Conservation (phyloP, 2,888 invertebrate species). For the Beris chalybata region DNA sequence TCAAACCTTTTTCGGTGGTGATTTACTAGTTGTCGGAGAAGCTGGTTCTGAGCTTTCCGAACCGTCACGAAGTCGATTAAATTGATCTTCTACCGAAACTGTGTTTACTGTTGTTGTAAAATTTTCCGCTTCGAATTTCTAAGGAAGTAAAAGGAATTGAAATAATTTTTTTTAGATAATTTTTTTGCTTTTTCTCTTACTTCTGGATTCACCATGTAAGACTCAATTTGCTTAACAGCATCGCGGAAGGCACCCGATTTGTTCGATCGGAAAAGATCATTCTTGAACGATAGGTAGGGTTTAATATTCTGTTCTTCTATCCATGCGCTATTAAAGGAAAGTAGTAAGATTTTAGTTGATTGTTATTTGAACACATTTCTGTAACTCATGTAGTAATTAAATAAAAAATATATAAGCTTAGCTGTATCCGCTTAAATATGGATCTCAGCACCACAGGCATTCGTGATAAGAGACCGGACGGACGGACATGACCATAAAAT, state of each 20-base stretch:
- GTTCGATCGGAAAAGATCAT: constrained; percentile 72
- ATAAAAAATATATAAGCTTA: no score
- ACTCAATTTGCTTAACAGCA: constrained; percentile 78
- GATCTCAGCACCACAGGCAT: no score
- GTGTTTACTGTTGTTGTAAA: not conserved
- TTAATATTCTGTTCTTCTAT: constrained; percentile 83
- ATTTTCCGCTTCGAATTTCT: constrained; percentile 33
- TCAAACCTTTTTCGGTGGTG: constrained; percentile 41
- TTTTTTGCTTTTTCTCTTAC: constrained; percentile 31
- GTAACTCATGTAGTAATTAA: no score
- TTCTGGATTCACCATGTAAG: constrained; percentile 71
- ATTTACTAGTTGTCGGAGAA: constrained; percentile 37
- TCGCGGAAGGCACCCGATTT: constrained; percentile 77
- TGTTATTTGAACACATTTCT: no score
- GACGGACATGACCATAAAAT: no score
- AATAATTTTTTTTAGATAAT: not conserved
- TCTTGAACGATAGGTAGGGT: constrained; percentile 78
- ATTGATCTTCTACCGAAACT: constrained; percentile 66
- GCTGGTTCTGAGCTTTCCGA: constrained; percentile 5
- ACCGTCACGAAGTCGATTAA: constrained; percentile 68
- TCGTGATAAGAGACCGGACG: no score
- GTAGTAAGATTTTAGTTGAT: no score
- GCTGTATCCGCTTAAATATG: no score
- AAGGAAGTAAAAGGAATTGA: constrained; percentile 3
- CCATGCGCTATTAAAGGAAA: constrained; percentile 71